A percentile compares a stretch with the other conserved stretches of the same genome.
Evolutionary conservation across 2,797 vertebrate genomes (phyloP).

Genomic region (Phaenicophaeus curvirostris): DNA sequence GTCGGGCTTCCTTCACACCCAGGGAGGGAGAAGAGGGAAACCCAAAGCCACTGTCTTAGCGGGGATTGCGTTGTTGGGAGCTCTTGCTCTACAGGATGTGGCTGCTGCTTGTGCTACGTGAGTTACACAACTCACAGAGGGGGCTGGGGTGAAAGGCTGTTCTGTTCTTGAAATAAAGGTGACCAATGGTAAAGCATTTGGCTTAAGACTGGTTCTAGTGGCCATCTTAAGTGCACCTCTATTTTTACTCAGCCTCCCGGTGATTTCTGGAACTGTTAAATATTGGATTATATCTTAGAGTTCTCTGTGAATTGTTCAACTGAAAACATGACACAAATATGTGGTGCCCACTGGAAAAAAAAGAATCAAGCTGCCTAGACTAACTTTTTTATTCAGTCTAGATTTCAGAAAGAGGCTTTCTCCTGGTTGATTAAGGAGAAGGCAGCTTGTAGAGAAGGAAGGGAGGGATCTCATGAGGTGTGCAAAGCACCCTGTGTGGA

Average conservation of each 20-base stretch:
- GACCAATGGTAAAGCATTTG: background rate
- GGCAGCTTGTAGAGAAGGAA: background rate
- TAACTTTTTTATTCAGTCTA: background rate
- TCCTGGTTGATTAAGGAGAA: background rate
- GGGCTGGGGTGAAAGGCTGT: background rate
- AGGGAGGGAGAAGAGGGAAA: background rate
- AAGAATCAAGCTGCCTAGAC: background rate
- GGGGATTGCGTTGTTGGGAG: background rate
- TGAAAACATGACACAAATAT: background rate
- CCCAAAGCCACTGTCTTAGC: background rate
- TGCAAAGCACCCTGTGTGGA: background rate
- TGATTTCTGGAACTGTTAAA: background rate
- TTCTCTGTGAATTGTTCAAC: background rate
- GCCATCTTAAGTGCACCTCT: background rate
- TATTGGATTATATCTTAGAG: background rate
- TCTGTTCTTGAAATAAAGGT: slow-evolving; percentile 44
- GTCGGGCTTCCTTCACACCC: background rate
- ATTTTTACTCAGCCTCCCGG: background rate
- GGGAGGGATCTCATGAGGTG: background rate
- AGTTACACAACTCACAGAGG: background rate
- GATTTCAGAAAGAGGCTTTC: background rate
- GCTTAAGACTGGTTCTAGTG: background rate
- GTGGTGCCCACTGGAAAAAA: background rate
- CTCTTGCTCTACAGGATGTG: background rate
- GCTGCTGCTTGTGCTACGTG: background rate